These are phyloP conservation scores for Drosophila kuntzei DNA, from an alignment of 2,888 invertebrate species.

Conservation along the genomic window DNA sequence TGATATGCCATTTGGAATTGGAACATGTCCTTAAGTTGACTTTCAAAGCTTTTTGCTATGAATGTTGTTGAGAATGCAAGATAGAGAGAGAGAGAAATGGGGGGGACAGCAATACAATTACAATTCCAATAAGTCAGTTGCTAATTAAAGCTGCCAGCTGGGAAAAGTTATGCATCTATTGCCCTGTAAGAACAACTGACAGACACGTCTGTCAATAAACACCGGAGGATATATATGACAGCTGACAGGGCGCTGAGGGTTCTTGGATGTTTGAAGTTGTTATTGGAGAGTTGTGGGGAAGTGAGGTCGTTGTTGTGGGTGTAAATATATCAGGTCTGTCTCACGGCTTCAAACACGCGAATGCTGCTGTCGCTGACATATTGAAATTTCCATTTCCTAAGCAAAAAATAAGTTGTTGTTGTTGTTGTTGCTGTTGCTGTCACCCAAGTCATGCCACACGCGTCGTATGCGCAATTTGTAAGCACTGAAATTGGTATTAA, in stretches of 20 bases:
- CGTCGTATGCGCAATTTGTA: slow-evolving; percentile 78
- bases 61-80: not conserved
- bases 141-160: slow-evolving; percentile 50
- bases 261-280: slow-evolving; percentile 28
- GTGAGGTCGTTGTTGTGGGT: not conserved
- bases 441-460: slow-evolving; percentile 34
- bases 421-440: slow-evolving; percentile 17
- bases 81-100: not conserved
- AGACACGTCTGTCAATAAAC: slow-evolving; percentile 60
- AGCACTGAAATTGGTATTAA: slow-evolving; percentile 77
- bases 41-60: not conserved
- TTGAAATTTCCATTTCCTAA: slow-evolving; percentile 74
- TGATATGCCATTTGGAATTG: not conserved
- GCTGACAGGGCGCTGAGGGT: slow-evolving; percentile 27
- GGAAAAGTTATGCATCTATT: slow-evolving; percentile 28
- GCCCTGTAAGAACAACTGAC: slow-evolving; percentile 22
- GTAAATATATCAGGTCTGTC: slow-evolving; percentile 11
- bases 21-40: slow-evolving; percentile 4
- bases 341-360: slow-evolving; percentile 27
- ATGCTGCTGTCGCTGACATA: slow-evolving; percentile 67
- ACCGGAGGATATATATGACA: slow-evolving; percentile 58
- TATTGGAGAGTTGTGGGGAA: not conserved
- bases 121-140: slow-evolving; percentile 36
- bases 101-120: slow-evolving; percentile 10
- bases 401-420: slow-evolving; percentile 40